Evolutionary conservation across 2,888 invertebrate genomes (phyloP), one percentile per base, ranked within the genome.

Genomic region (Parnassius smintheus): DNA sequence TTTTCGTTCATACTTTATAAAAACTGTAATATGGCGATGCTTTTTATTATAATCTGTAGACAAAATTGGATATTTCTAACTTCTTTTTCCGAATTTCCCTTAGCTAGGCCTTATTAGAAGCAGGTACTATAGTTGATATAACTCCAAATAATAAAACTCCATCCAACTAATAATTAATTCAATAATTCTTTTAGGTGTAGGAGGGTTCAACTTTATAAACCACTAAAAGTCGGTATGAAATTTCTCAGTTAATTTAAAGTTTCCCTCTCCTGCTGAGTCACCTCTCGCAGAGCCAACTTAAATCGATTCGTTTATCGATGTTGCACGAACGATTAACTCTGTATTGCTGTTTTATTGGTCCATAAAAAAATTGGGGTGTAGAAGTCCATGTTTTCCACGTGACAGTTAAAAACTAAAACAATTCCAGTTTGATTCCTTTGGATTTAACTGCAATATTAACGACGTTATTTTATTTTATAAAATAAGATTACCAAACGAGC

Each of bases 291-390:
- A 77, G 74, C 72, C 75, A 91, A 91, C 88, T 89, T 90, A 85
- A 87, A 91, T 88, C 88, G 90, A 82, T 86, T 88, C 89, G 85
- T 87, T 90, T 87, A 89, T 88, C 85, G 87, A 88, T 86, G 83
- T 76, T 81, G 86, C 83, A 84, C 88, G 81, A 88, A 78, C 88
- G 85, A 89, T 91, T 91, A 88, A 86, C 82, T 77, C 75, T 81
- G 81, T 83, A 84, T 82, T 79, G 83, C 75, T 71, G 75, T 86
- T 87, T 84, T 85, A 86, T 85, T 83, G 79, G 76, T 75, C 78
- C 74, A 82, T 82, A 80, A 79, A 73, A 73, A 76, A 67, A 64
- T 51, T 61, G 45, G 57, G 60, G 61, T 64, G 64, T 45, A 55
- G 35, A 51, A 25, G 18, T 35, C 44, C 46, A 49, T 54, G n/a